A percentile compares a stretch with the other conserved stretches of the same genome.
Conservation (phyloP, 2,797 vertebrate genomes). For the Phataginus tetradactyla region DNA sequence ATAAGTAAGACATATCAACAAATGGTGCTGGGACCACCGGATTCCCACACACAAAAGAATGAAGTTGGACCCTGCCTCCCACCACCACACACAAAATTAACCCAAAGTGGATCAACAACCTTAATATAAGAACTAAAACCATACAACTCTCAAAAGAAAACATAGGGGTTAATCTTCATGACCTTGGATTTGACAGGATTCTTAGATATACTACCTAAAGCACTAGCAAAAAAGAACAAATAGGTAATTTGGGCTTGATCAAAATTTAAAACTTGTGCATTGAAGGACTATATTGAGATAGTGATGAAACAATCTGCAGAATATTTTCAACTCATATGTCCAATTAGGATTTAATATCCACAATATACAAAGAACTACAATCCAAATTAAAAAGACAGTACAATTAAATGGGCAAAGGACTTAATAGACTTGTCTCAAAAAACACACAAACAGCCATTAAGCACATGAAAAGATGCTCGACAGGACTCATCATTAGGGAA, state of each 20-base stretch:
- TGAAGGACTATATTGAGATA: background rate
- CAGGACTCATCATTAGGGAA: background rate
- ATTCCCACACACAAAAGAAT: background rate
- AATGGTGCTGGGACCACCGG: background rate
- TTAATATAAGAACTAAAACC: background rate
- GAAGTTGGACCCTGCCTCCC: background rate
- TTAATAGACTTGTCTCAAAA: background rate
- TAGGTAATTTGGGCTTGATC: background rate
- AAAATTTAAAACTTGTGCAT: background rate
- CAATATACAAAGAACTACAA: background rate
- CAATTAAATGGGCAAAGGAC: background rate
- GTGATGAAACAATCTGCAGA: background rate
- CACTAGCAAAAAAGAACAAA: background rate
- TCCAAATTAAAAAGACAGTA: background rate
- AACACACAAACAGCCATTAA: background rate
- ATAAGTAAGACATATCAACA: background rate
- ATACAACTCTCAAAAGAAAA: background rate
- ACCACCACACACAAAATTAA: background rate
- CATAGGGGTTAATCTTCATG: background rate
- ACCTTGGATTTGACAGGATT: background rate
- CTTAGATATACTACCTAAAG: constrained; percentile 8
- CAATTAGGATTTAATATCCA: background rate
- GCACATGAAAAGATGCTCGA: background rate
- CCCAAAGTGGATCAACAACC: background rate
- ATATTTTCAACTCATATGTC: background rate